phyloP scores from a whole-genome alignment of 1,140 invertebrate species.

The Atopsyche davidsoni region DNA sequence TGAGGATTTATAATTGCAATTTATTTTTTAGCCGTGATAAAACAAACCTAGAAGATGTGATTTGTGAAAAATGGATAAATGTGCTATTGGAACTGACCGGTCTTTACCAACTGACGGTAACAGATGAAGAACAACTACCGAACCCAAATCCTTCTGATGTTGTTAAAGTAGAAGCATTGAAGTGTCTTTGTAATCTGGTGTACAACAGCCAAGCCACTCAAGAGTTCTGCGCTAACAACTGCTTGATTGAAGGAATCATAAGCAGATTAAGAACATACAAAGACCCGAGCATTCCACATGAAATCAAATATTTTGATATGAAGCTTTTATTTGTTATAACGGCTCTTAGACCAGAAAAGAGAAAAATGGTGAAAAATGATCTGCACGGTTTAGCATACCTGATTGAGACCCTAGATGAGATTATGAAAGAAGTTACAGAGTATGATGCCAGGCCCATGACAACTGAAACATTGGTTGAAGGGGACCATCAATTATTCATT shows the following conservation, averaged over 20 bases:
- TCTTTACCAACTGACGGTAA: slow-evolving; percentile 44
- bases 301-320: slow-evolving; percentile 82
- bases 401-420: slow-evolving; percentile 71
- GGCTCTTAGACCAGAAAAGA: slow-evolving; percentile 66
- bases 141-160: slow-evolving; percentile 34
- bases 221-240: slow-evolving; percentile 62
- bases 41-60: slow-evolving; percentile 59
- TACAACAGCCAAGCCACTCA: slow-evolving; percentile 72
- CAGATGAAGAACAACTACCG: slow-evolving; percentile 33
- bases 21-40: slow-evolving; percentile 72
- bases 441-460: slow-evolving; percentile 28
- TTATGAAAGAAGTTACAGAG: slow-evolving; percentile 50
- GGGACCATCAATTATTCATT: slow-evolving; percentile 33
- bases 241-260: slow-evolving; percentile 67
- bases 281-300: slow-evolving; percentile 50
- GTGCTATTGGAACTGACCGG: slow-evolving; percentile 59
- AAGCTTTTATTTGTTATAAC: slow-evolving; percentile 84
- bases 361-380: slow-evolving; percentile 66
- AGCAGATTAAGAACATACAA: slow-evolving; percentile 65
- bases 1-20: not conserved
- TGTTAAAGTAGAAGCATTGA: slow-evolving; percentile 68
- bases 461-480: slow-evolving; percentile 30
- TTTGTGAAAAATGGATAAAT: slow-evolving; percentile 61
- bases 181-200: slow-evolving; percentile 84
- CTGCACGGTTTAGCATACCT: slow-evolving; percentile 75